Evolutionary conservation across 1,140 invertebrate species (phyloP).

Genomic region (Drosophila pseudoananassae): DNA sequence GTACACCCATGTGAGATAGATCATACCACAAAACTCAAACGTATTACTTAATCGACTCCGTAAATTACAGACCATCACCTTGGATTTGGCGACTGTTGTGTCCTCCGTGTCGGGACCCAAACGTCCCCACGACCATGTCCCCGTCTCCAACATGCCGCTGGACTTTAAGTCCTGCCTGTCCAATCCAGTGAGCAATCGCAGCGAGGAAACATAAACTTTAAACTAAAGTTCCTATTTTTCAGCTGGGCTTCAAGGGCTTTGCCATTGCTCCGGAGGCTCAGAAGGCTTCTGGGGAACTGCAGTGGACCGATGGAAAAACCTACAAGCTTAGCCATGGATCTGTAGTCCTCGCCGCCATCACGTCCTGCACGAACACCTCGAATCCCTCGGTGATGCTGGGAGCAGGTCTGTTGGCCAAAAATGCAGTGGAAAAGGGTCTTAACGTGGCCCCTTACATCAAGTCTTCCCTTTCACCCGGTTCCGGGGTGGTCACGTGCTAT

Average conservation of each 20-base stretch:
- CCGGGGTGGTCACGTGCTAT: constrained; percentile 99
- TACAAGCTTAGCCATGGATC: constrained; percentile 95
- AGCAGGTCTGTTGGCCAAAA: constrained; percentile 96
- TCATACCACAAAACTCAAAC: neutral
- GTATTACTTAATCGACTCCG: neutral
- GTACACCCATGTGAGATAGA: constrained; percentile 89
- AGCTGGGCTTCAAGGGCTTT: constrained; percentile 98
- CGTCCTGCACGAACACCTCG: constrained; percentile 98
- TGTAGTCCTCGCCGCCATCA: constrained; percentile 98
- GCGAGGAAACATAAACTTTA: neutral
- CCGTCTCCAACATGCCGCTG: constrained; percentile 94
- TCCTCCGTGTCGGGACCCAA: constrained; percentile 98
- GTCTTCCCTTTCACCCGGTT: constrained; percentile 97
- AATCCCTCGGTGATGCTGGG: constrained; percentile 99
- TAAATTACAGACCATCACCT: constrained; percentile 88
- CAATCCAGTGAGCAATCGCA: constrained; percentile 90
- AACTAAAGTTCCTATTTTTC: constrained; percentile 24
- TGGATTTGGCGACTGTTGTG: constrained; percentile 95
- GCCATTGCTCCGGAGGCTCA: constrained; percentile 90
- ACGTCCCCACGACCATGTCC: constrained; percentile 97
- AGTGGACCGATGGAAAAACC: constrained; percentile 92
- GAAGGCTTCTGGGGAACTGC: constrained; percentile 88
- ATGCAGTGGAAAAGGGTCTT: constrained; percentile 96
- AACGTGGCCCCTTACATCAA: constrained; percentile 97
- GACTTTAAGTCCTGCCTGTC: constrained; percentile 95